These are phyloP conservation scores for Tachuris rubrigastra DNA, from an alignment of 2,113 vertebrate species.

Conservation along the genomic window DNA sequence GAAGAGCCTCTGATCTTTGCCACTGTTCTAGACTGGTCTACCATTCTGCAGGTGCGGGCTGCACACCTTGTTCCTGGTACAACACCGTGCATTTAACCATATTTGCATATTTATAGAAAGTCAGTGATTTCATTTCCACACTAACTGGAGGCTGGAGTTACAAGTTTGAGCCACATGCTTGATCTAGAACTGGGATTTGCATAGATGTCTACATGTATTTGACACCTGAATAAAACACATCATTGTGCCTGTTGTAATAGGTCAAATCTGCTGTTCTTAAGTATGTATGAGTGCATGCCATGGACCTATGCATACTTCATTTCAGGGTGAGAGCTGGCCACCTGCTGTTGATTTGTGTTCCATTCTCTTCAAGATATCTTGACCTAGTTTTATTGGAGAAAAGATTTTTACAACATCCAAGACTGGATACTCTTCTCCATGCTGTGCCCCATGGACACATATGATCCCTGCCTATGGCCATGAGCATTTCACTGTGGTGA, in stretches of 20 bases:
- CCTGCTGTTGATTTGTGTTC: background rate
- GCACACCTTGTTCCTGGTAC: background rate
- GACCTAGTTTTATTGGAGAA: background rate
- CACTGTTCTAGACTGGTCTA: background rate
- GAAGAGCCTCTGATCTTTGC: background rate
- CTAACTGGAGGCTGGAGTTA: background rate
- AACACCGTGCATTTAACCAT: background rate
- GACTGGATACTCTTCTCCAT: background rate
- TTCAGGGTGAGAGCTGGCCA: background rate
- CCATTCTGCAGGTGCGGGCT: background rate
- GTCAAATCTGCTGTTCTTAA: background rate
- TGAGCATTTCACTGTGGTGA: background rate
- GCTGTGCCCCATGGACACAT: background rate
- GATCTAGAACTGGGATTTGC: background rate
- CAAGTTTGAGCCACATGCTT: background rate
- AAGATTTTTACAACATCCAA: background rate
- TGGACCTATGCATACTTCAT: background rate
- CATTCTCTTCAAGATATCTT: background rate
- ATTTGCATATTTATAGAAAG: background rate
- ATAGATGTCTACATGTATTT: background rate
- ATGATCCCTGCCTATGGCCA: background rate
- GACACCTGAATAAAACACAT: background rate
- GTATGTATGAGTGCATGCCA: background rate
- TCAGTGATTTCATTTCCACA: background rate
- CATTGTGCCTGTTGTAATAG: background rate